phyloP scores from a whole-genome alignment of 2,888 invertebrate species.

The Philereme transversata region DNA sequence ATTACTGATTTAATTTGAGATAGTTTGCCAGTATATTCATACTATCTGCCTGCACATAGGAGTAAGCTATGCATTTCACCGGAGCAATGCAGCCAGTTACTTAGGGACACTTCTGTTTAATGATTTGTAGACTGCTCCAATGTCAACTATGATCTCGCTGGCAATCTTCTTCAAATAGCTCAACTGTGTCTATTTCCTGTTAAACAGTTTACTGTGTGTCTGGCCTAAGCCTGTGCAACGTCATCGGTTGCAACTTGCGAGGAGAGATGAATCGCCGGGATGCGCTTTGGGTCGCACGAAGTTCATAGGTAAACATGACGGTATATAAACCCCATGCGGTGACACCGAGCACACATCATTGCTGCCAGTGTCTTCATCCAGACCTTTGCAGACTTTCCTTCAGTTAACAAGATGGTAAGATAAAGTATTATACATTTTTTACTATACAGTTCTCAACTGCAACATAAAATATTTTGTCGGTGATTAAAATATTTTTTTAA shows the following conservation, averaged over 20 bases:
- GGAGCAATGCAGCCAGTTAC: no score
- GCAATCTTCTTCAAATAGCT: no score
- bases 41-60: no score
- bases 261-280: conserved; percentile 62
- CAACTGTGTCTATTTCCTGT: no score
- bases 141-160: no score
- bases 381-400: conserved; percentile 51
- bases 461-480: no score
- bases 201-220: conserved; percentile 19
- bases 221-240: conserved; percentile 12
- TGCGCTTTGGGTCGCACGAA: conserved; percentile 73
- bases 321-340: conserved; percentile 79
- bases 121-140: no score
- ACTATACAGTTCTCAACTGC: not conserved
- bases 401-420: conserved; percentile 56
- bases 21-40: no score
- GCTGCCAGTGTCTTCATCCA: conserved; percentile 64
- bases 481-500: no score
- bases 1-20: no score
- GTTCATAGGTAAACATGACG: conserved; percentile 80
- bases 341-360: conserved; percentile 74
- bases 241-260: conserved; percentile 22
- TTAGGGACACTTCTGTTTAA: no score
- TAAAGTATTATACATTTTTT: not conserved
- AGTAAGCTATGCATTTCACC: no score